Evolutionary conservation across 2,113 vertebrate genomes (phyloP), one percentile per base, ranked within the genome.

Genomic region (Cichladusa arquata): DNA sequence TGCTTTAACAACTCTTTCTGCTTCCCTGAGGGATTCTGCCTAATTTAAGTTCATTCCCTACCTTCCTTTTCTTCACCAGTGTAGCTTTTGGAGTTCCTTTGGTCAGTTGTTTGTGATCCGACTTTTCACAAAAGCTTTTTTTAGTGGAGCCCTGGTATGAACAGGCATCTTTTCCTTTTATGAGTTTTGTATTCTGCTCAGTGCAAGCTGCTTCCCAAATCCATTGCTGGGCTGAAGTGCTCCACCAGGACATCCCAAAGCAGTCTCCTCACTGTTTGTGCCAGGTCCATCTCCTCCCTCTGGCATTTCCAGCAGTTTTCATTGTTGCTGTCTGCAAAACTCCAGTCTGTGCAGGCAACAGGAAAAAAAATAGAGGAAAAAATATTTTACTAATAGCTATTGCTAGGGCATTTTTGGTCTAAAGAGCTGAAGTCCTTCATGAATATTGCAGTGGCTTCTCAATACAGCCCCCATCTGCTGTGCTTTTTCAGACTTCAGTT

Each of bases 261-360:
- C 79, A 77, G 54, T 24, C 62, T 94, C 51, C 71, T 83, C 26
- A 2, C 45, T 65, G 66, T 65, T 29, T n/a, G 48, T 93, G 71
- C 64, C 86, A 77, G 79, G 23, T 77, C 80, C 88, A 88, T 73
- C 92, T 94, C 76, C 64, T 96, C 58, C 58, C 82, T 82, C 81
- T 86, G 82, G 64, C 47, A 47, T 92, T 90, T 92, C 72, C 51
- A 81, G 73, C 91, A 38, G 51, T 77, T 93, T 62, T 88, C 45
- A 31, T 57, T 4, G 26, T 54, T 69, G 42, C 82, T 82, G 50
- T 50, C 79, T 88, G 79, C 86, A 90, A 65, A 95, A 54, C 66
- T 80, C 14, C 23, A 81, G 38, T 48, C 66, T 42, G 36, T 65
- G 31, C 34, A 92, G 38, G 29, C n/a, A 95, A 81, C 25, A 66